Evolutionary conservation across 2,113 vertebrate species (phyloP).

Genomic region (Heterotilapia buettikoferi): DNA sequence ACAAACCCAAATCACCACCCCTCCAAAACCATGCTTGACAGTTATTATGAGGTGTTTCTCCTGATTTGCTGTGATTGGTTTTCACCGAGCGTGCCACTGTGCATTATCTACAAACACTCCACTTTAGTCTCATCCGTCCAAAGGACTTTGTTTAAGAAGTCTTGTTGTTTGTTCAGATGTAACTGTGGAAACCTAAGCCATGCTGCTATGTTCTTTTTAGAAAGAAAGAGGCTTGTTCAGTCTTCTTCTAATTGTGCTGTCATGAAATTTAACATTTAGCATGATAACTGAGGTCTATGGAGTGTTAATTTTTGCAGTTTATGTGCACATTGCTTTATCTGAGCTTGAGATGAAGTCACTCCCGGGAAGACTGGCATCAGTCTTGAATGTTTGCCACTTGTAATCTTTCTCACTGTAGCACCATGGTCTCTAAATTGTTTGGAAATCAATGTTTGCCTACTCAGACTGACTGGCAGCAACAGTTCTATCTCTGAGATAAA

Average conservation of each 20-base stretch:
- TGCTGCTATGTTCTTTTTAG: not conserved
- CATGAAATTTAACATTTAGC: not conserved
- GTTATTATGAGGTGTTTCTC: not conserved
- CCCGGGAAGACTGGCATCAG: rapidly evolving
- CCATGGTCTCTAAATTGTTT: not conserved
- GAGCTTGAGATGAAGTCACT: not conserved
- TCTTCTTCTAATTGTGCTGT: not conserved
- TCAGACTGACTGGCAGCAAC: not conserved
- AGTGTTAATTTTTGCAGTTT: not conserved
- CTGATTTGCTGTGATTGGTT: not conserved
- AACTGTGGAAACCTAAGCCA: not conserved
- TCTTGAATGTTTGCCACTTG: not conserved
- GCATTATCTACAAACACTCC: not conserved
- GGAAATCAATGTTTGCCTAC: not conserved
- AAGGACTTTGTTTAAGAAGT: not conserved
- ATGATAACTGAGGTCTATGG: not conserved
- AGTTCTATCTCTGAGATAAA: not conserved
- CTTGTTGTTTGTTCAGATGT: not conserved
- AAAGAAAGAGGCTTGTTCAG: not conserved
- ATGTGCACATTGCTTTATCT: not conserved
- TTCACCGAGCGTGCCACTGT: not conserved
- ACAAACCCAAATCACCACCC: not conserved
- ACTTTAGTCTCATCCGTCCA: not conserved
- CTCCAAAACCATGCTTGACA: not conserved
- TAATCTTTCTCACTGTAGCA: not conserved